These are phyloP conservation scores for Cryptoprocta ferox DNA, from an alignment of 2,797 vertebrate species.

Conservation along the genomic window DNA sequence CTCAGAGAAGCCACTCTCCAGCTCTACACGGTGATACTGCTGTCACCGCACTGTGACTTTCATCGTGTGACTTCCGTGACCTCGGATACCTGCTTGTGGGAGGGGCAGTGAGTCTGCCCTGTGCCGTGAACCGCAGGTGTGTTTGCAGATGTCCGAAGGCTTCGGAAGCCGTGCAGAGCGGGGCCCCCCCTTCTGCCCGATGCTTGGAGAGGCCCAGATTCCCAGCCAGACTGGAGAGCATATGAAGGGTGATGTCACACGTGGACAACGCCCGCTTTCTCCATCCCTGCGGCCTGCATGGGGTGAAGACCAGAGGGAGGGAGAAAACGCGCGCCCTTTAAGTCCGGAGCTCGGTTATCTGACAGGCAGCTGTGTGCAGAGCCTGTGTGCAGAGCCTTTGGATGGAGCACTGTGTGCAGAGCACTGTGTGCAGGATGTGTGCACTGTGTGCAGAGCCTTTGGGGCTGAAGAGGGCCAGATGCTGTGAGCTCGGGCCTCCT, in stretches of 20 bases:
- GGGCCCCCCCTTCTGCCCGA: neutral
- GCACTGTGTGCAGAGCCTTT: neutral
- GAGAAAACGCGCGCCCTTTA: too few species aligned
- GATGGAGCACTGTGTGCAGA: too few species aligned
- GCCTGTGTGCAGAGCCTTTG: too few species aligned
- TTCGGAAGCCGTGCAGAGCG: neutral
- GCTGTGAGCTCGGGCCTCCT: neutral
- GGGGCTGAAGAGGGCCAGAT: too few species aligned
- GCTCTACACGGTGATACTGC: neutral
- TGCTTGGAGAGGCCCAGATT: too few species aligned
- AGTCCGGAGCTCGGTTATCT: accelerated
- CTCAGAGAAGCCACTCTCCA: neutral
- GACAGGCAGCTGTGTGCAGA: too few species aligned
- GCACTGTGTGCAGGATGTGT: too few species aligned
- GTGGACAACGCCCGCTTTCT: neutral
- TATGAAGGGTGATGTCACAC: neutral
- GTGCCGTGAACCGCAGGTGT: neutral
- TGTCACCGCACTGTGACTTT: accelerated
- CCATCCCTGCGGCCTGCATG: too few species aligned
- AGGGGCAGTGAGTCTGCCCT: neutral
- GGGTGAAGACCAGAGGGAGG: neutral
- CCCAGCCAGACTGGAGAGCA: neutral
- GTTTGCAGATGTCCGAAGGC: neutral
- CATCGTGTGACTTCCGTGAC: neutral
- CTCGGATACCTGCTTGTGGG: neutral